Evolutionary conservation across 2,888 invertebrate species (phyloP), one percentile per base, ranked within the genome.

Genomic region (Norana najaformis): DNA sequence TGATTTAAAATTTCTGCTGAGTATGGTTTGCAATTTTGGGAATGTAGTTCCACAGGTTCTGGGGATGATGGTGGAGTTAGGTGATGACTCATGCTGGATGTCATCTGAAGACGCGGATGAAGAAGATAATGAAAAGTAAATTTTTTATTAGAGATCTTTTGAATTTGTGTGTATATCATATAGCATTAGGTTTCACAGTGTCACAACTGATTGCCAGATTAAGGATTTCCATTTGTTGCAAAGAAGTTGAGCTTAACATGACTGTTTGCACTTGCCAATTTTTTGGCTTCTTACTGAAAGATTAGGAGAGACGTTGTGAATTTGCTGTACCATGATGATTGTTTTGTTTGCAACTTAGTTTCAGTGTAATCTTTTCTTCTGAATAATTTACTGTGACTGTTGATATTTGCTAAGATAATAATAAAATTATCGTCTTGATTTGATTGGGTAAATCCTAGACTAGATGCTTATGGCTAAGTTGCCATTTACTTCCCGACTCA

Each of bases 81-180:
- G 95, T 85, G 95, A 95, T 34, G 95, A 95, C 41, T 92, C 93
- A 11, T 94, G 94, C 39, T 95, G 97, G 95, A 97, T 99, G 96
- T 98, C 99, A 97, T 97, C 98, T 83, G 95, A 95, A 92, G 97
- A 98, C 94, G 96, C 97, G 35, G 98, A 98, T 92, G 98, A 98
- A 91, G 99, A 99, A 94, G 92, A 92, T 88, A 92, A 88, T 69
- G 92, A 92, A 53, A 89, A 89, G 92, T 92, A 83, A 13, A 36
- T 18, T 11, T 35, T 83, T 53, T 41, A 85, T 69, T 39, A 37
- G 69, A 53, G 11, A n/a, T 69, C 34, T 69, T 69, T 36, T 82
- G 35, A 36, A 88, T 89, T n/a, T 38, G 5, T 82, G 36, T 18
- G 38, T 36, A 8, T 37, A 20, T 41, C 16, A 53, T 37, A n/a